Evolutionary conservation across 1,140 invertebrate species (phyloP).

Genomic region (Bombus soroeensis): DNA sequence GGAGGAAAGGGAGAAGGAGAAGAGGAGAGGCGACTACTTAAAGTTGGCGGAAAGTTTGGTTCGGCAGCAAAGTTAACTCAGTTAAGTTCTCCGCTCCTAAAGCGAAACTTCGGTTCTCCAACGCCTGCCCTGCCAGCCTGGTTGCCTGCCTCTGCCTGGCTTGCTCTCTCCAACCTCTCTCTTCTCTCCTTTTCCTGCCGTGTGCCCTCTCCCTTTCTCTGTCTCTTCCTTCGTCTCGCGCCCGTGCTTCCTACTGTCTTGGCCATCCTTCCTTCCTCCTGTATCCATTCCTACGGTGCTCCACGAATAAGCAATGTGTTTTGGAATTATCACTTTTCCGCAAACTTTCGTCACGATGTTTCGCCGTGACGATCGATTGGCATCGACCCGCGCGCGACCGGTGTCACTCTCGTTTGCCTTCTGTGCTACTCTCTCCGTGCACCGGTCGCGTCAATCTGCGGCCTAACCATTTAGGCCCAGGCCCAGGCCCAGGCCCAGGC

Average conservation of each 20-base stretch:
- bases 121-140: conserved; percentile 55
- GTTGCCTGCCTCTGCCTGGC: conserved; percentile 26
- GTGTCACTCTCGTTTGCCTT: conserved; percentile 35
- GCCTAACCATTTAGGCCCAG: too few species aligned
- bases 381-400: neutral
- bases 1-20: conserved; percentile 7
- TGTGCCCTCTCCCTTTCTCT: conserved; percentile 13
- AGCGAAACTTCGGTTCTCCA: conserved; percentile 80
- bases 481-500: neutral
- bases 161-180: conserved; percentile 30
- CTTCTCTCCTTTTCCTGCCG: conserved; percentile 36
- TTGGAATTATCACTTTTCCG: conserved; percentile 71
- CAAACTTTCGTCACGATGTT: conserved; percentile 17
- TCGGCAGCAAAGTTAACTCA: conserved; percentile 83
- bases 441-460: conserved; percentile 8
- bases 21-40: conserved; percentile 78
- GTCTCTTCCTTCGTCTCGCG: conserved; percentile 21
- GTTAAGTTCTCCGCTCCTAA: conserved; percentile 81
- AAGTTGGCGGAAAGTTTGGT: conserved; percentile 82
- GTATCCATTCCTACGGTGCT: conserved; percentile 47
- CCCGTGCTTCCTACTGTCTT: conserved; percentile 18
- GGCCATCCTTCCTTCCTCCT: neutral
- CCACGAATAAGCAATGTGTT: conserved; percentile 69
- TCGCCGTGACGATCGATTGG: conserved; percentile 44
- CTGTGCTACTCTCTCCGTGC: neutral